These are phyloP conservation scores for Syncerus caffer DNA, from an alignment of 2,797 vertebrate species.

Conservation along the genomic window DNA sequence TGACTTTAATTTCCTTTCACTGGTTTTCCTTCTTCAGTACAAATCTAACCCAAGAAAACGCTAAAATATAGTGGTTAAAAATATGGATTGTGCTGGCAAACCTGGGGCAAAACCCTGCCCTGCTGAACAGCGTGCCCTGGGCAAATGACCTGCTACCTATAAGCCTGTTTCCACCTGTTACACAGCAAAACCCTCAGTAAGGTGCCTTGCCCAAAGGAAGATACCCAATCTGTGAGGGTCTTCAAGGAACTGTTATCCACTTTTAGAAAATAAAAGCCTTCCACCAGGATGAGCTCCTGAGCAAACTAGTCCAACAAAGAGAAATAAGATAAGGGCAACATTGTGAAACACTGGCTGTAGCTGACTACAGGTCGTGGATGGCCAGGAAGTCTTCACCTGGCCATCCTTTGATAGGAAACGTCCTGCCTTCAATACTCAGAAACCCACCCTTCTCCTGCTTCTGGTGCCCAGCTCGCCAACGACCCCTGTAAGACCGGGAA, in stretches of 20 bases:
- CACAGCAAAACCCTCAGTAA: neutral
- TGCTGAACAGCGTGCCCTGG: neutral
- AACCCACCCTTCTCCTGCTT: neutral
- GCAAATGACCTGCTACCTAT: rapidly evolving
- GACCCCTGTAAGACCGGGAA: rapidly evolving
- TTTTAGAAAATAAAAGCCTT: neutral
- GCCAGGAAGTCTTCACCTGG: neutral
- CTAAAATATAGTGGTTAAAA: too few species aligned
- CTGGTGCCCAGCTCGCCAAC: neutral
- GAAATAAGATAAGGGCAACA: neutral
- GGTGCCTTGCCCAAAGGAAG: neutral
- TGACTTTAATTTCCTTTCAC: neutral
- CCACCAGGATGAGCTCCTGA: neutral
- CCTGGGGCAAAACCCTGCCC: neutral
- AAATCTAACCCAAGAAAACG: neutral
- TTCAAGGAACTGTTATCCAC: neutral
- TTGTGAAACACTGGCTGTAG: rapidly evolving
- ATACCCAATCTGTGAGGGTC: rapidly evolving
- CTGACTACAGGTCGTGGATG: rapidly evolving
- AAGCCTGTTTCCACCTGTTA: neutral
- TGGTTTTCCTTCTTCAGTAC: neutral
- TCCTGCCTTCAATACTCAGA: neutral
- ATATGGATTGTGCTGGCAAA: neutral
- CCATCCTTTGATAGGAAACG: neutral
- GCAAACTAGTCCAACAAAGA: neutral